Conservation (phyloP, 2,797 vertebrate genomes). For the Paguma larvata region DNA sequence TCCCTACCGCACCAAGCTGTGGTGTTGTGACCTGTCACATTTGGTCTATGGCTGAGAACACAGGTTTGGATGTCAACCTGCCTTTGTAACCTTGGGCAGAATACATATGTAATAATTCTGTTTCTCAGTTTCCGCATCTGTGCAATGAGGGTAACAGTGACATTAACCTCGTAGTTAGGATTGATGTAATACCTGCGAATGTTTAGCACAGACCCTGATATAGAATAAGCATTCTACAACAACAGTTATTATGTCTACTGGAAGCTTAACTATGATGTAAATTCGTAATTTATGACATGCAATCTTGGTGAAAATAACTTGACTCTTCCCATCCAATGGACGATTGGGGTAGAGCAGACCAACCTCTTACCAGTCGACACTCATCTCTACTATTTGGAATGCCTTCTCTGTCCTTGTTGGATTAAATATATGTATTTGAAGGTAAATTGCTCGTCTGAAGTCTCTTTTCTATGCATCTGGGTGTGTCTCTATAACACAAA, state of each 20-base stretch:
- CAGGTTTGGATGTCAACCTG: neutral
- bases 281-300: neutral
- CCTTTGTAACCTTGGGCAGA: conserved; percentile 37
- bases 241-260: conserved; percentile 18
- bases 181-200: neutral
- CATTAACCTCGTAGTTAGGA: neutral
- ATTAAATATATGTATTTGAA: neutral
- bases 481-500: neutral
- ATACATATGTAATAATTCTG: neutral
- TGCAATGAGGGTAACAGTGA: neutral
- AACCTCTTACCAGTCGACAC: neutral
- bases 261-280: neutral
- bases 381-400: neutral
- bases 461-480: neutral
- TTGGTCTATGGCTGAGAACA: neutral
- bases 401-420: neutral
- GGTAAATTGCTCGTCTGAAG: neutral
- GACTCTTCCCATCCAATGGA: neutral
- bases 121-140: conserved; percentile 12
- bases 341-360: neutral
- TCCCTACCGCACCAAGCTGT: neutral
- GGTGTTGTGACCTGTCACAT: neutral
- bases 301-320: conserved; percentile 11
- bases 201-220: conserved; percentile 7
- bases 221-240: neutral